Percentiles rank a stretch among this genome's conserved stretches.
Evolutionary conservation across 2,797 vertebrate species (phyloP).

Genomic region (Acanthurus lineatus): DNA sequence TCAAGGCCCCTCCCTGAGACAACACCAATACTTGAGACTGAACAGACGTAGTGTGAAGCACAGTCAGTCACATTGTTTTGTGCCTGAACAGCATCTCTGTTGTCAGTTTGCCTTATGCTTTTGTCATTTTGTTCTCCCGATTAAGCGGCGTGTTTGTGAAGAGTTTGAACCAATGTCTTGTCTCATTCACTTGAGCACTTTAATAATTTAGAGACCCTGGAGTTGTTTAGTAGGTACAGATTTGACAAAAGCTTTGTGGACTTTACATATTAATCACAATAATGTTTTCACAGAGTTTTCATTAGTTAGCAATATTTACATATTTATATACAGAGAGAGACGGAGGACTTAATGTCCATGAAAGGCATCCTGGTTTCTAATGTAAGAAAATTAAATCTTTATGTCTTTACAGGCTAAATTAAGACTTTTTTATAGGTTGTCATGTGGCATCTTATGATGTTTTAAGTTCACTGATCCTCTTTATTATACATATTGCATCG

Average conservation of each 20-base stretch:
- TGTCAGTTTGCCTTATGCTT: conserved; percentile 72
- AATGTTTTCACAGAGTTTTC: conserved; percentile 4
- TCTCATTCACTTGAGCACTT: conserved; percentile 79
- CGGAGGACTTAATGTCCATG: neutral
- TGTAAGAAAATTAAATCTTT: neutral
- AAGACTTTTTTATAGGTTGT: neutral
- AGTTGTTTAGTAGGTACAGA: conserved; percentile 69
- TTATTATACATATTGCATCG: neutral
- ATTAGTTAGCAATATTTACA: conserved; percentile 22
- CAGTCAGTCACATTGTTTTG: conserved; percentile 72
- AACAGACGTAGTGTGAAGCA: conserved; percentile 67
- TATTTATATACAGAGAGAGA: conserved; percentile 7
- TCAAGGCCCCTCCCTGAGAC: conserved; percentile 66
- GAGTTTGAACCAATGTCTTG: conserved; percentile 55
- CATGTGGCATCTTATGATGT: neutral
- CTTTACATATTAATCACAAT: conserved; percentile 7
- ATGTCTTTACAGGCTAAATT: neutral
- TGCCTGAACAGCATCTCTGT: conserved; percentile 74
- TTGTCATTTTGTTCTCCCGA: conserved; percentile 39
- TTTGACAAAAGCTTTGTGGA: conserved; percentile 7
- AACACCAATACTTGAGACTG: conserved; percentile 63
- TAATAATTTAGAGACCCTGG: conserved; percentile 78
- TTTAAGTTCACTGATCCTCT: neutral
- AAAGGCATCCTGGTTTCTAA: conserved; percentile 10
- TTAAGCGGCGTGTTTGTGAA: conserved; percentile 26